Base-by-base conservation (phyloP, 2,797 vertebrate species). In the Sarcoramphus papa region DNA sequence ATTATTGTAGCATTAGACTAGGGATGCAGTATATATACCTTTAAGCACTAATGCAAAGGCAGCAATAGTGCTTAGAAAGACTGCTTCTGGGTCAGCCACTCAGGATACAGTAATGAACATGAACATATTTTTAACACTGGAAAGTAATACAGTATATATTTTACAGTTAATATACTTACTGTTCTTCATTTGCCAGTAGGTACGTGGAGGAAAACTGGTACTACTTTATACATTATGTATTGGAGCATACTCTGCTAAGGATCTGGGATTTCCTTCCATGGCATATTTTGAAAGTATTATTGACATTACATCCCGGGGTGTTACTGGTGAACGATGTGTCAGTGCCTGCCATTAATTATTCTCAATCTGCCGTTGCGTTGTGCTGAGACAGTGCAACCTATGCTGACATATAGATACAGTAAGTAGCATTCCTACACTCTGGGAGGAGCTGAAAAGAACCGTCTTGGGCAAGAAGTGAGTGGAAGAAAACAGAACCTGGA, bases 291-390 rank as follows among this genome's bases (percentile, higher is more conserved):
- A 88, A 97, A 96, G 60, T 88, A 81, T 74, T 97, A 97, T 95
- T 97, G 95, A 70, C 93, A 77, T 95, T 93, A 94, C 65, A 28
- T 97, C 93, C 88, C 20, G 63, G 92, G 18, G 68, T 96, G 88
- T 97, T 98, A 95, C 92, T 91, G 84, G 94, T 97, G 96, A 98
- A 91, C 72, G 88, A 96, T 94, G 92, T 95, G 95, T 96, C 95
- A 88, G 72, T 97, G 97, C 51, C 83, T 97, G 74, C 93, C 27
- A 22, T 97, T 97, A 97, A 97, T 97, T 97, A 90, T 96, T 96
- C 83, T 95, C 83, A 95, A 56, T 92, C 92, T 97, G 86, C 70
- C 22, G 45, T 91, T 97, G 88, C 65, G 30, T 64, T 94, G 90
- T 89, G 88, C 67, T 70, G 83, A 93, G 85, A 94, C 50, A 33